Evolutionary conservation across 2,797 vertebrate species (phyloP), one percentile per base, ranked within the genome.

Genomic region (Acropternis orthonyx): DNA sequence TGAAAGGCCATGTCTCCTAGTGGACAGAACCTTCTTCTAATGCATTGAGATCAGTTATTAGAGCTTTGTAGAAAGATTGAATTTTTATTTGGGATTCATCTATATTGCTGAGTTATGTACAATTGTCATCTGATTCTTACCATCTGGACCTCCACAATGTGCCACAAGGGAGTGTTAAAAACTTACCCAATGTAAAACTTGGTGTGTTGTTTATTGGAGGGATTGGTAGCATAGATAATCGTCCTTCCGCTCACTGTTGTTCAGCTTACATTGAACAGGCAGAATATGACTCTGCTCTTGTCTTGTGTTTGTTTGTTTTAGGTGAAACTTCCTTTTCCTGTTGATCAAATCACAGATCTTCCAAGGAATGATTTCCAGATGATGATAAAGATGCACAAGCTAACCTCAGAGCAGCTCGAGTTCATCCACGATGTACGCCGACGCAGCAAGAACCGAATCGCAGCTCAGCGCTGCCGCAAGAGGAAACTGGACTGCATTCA

Each of bases 271-370:
- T 23, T 84, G 76, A 91, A 16, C 68, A 76, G 81, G 59, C 66
- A 86, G 58, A 88, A 66, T 80, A 36, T 93, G 78, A 95, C 94
- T 92, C 83, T 85, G 52, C 46, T 93, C 65, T 91, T 89, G 84
- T 85, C 55, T 92, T 77, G 13, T 86, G 89, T 91, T 96, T 89
- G 95, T 97, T 94, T 97, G 80, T 95, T 97, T 75, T 97, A 99
- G 99, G 99, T 99, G 96, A 99, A 99, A 97, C 99, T 99, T 97
- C 99, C 99, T 94, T 99, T 99, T 97, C 99, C 99, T 68, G 98
- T 99, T 68, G 99, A 99, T 99, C 99, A 99, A 98, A 99, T 99
- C 99, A 99, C 99, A 96, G 99, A 99, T 98, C 99, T 99, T 98
- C 99, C 99, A 98, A 98, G 99, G 97, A 99, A 99, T 58, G 99